Conservation (phyloP, 1,140 invertebrate genomes). For the Scaptomyza montana region DNA sequence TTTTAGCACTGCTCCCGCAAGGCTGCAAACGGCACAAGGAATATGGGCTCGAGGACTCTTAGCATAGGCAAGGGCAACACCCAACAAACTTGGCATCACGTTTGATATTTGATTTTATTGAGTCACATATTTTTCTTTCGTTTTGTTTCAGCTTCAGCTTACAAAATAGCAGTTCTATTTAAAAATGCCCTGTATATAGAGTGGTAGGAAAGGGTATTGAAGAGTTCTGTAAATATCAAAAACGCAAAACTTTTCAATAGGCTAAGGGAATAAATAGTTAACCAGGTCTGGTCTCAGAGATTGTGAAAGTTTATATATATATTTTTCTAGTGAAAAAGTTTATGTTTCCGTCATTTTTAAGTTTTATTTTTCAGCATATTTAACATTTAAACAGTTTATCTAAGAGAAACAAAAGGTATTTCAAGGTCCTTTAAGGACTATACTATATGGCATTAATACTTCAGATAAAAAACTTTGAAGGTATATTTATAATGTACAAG, state of each 20-base stretch:
- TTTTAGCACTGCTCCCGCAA: constrained; percentile 58
- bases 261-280: too few species aligned
- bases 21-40: not conserved
- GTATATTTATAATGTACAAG: not conserved
- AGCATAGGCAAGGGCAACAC: constrained; percentile 11
- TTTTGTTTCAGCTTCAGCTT: constrained; percentile 42
- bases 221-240: not conserved
- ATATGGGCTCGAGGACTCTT: not conserved
- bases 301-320: too few species aligned
- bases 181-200: not conserved
- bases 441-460: too few species aligned
- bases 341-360: too few species aligned
- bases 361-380: too few species aligned
- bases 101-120: constrained; percentile 82
- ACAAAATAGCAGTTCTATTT: constrained; percentile 23
- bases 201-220: too few species aligned
- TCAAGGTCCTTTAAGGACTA: too few species aligned
- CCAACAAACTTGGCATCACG: constrained; percentile 58
- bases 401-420: too few species aligned
- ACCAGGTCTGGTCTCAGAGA: too few species aligned
- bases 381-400: too few species aligned
- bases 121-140: constrained; percentile 55
- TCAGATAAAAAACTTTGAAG: too few species aligned
- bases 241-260: not conserved
- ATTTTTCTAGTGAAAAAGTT: too few species aligned